These are phyloP conservation scores for Papilio gigon DNA, from an alignment of 2,888 invertebrate species.

Conservation along the genomic window DNA sequence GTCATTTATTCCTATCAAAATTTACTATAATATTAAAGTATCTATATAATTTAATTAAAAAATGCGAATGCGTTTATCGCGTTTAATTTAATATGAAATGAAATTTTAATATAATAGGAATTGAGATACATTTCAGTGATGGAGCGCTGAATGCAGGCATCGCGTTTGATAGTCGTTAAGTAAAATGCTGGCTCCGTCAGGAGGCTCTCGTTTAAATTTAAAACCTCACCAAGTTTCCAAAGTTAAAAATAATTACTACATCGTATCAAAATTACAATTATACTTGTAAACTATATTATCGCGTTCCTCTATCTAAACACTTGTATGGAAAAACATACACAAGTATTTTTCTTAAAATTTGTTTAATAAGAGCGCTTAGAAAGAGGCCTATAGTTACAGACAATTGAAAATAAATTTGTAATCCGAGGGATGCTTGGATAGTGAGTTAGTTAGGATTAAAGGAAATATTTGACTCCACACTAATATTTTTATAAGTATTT, in stretches of 20 bases:
- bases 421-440: too few relatives aligned
- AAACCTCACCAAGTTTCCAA: constrained; percentile 16
- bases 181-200: constrained; percentile 24
- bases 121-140: constrained; percentile 25
- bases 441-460: too few relatives aligned
- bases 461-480: too few relatives aligned
- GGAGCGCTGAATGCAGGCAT: constrained; percentile 33
- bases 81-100: background rate
- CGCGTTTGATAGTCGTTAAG: constrained; percentile 34
- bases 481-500: too few relatives aligned
- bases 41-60: background rate
- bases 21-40: too few relatives aligned
- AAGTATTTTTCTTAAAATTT: too few relatives aligned
- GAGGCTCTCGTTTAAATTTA: constrained; percentile 29
- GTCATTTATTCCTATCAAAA: too few relatives aligned
- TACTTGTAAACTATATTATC: constrained; percentile 2
- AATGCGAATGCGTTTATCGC: background rate
- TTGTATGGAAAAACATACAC: too few relatives aligned
- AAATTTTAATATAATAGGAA: background rate
- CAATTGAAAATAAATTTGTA: too few relatives aligned
- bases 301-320: too few relatives aligned
- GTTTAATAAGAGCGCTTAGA: too few relatives aligned
- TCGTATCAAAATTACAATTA: constrained; percentile 1
- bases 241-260: constrained; percentile 16
- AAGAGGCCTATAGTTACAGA: too few relatives aligned